Evolutionary conservation across 2,888 invertebrate species (phyloP).

Genomic region (Sminthurides aquaticus): DNA sequence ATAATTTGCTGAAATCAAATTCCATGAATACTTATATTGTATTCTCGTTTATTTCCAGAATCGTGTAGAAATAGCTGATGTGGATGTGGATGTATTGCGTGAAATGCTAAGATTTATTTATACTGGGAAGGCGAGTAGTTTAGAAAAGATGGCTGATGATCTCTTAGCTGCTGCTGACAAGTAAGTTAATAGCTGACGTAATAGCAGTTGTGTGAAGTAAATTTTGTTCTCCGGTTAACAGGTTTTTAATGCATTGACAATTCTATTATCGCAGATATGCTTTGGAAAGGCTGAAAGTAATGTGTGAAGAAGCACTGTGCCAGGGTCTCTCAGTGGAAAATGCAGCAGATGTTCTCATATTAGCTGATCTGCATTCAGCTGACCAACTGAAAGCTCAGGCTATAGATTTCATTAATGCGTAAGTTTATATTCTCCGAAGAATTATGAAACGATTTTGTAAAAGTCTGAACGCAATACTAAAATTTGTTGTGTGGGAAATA

Average conservation of each 20-base stretch:
- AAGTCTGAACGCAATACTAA: no score
- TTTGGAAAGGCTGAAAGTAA: constrained; percentile 94
- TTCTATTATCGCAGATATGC: constrained; percentile 66
- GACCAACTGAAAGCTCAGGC: constrained; percentile 98
- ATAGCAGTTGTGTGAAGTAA: constrained; percentile 61
- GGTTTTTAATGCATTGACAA: neutral
- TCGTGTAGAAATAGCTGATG: constrained; percentile 92
- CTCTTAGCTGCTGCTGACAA: constrained; percentile 96
- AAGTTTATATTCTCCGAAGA: no score
- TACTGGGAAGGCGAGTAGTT: constrained; percentile 89
- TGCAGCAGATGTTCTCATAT: constrained; percentile 90
- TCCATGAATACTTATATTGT: neutral
- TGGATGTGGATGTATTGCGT: constrained; percentile 92
- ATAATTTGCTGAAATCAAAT: neutral
- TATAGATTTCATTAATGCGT: constrained; percentile 98
- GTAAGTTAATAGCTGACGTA: constrained; percentile 45
- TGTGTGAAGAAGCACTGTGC: constrained; percentile 96
- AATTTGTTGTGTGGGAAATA: no score
- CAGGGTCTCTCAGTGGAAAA: constrained; percentile 91
- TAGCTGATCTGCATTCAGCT: constrained; percentile 95
- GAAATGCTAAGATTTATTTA: constrained; percentile 99
- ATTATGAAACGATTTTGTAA: no score
- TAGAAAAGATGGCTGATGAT: constrained; percentile 98
- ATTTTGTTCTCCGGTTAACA: neutral
- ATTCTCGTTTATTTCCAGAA: constrained; percentile 50